Conservation (phyloP, 1,140 invertebrate genomes). For the Hylaeus anthracinus region DNA sequence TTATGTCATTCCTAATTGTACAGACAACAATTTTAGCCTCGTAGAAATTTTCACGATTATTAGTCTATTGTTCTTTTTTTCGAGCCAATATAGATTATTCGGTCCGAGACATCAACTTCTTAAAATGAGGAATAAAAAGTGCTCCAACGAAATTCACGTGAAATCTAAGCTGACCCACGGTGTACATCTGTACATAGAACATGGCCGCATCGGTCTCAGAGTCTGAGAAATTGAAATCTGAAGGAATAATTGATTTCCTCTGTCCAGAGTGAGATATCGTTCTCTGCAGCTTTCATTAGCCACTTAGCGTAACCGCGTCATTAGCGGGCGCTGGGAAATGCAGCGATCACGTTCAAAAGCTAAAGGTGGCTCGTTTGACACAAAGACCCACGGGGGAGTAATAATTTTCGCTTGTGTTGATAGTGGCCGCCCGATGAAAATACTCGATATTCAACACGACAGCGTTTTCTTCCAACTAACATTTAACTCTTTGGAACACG, state of each 20-base stretch:
- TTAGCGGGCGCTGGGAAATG: not conserved
- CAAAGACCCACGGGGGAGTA: not conserved
- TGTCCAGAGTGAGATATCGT: not conserved
- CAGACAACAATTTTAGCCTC: no score
- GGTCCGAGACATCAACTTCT: no score
- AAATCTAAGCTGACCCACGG: no score
- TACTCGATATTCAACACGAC: slow-evolving; percentile 31
- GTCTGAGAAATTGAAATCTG: no score
- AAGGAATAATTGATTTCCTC: not conserved
- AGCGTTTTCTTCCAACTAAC: slow-evolving; percentile 8
- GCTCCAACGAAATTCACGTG: no score
- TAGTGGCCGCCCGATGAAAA: slow-evolving; percentile 6
- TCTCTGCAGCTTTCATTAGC: not conserved
- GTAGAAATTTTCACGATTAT: no score
- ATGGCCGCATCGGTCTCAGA: no score
- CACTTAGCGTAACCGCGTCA: not conserved
- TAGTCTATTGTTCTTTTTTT: no score
- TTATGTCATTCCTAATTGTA: no score
- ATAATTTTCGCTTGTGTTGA: not conserved
- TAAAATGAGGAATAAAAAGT: no score
- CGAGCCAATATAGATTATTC: no score
- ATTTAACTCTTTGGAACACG: not conserved
- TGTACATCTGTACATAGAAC: no score
- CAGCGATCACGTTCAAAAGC: not conserved
- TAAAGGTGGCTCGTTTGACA: not conserved